Conservation (phyloP, 92 coral and sea anemone species). For the Palythoa grandis region DNA sequence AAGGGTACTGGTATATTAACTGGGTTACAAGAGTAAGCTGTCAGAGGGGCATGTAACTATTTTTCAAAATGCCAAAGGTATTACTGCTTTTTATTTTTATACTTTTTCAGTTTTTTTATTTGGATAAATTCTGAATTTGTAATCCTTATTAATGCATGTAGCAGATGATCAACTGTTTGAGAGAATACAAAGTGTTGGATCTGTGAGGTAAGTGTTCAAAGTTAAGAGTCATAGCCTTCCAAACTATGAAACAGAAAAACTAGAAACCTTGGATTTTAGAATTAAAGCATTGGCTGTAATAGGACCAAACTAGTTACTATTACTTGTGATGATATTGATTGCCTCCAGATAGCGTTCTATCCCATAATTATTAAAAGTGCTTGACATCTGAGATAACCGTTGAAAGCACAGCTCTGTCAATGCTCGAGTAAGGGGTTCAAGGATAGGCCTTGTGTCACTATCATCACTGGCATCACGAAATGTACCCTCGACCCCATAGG, state of each 20-base stretch:
- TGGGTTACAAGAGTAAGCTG: constrained; percentile 8
- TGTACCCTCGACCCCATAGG: constrained; percentile 18
- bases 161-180: not conserved
- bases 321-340: constrained; percentile 18
- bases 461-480: constrained; percentile 5
- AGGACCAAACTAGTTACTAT: not conserved
- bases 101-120: not conserved
- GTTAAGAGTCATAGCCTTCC: constrained; percentile 8
- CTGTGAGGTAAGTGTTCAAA: constrained; percentile 12
- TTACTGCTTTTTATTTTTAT: constrained; percentile 14
- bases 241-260: constrained; percentile 22
- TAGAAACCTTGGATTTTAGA: constrained; percentile 3
- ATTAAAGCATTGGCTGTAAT: not conserved
- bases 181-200: not conserved
- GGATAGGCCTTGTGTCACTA: constrained; percentile 1
- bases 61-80: not conserved
- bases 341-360: constrained; percentile 13
- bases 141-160: constrained; percentile 6
- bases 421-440: constrained; percentile 15
- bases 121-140: not conserved
- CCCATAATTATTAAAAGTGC: constrained; percentile 20
- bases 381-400: constrained; percentile 5
- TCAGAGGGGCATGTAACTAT: constrained; percentile 1
- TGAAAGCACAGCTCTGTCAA: constrained; percentile 12
- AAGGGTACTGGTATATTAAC: not conserved